phyloP scores from a whole-genome alignment of 2,797 vertebrate species.

The Aldrovandia affinis region DNA sequence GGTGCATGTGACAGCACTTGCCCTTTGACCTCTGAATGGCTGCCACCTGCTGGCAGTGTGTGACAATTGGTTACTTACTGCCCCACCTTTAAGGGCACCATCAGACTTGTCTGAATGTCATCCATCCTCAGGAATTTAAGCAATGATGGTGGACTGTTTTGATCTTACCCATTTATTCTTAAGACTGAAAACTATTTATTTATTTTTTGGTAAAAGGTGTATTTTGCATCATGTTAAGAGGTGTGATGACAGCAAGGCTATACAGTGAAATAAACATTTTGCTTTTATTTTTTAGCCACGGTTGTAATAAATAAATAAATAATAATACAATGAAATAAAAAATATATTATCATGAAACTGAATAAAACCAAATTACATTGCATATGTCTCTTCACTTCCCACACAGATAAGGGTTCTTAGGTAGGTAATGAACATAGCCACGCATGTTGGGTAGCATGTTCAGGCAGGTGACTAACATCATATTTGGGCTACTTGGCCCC shows the following conservation, averaged over 20 bases:
- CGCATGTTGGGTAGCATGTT: not conserved
- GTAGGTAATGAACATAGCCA: not conserved
- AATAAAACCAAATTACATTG: not conserved
- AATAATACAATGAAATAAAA: not conserved
- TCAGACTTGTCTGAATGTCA: not conserved
- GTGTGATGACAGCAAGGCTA: not conserved
- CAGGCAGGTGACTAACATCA: not conserved
- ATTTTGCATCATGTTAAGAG: not conserved
- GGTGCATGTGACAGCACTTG: conserved; percentile 18
- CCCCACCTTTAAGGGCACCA: not conserved
- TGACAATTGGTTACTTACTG: not conserved
- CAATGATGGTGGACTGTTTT: not conserved
- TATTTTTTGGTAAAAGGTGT: not conserved
- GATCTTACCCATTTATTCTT: not conserved
- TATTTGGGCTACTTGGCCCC: not conserved
- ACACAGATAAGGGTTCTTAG: not conserved
- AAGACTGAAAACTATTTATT: not conserved
- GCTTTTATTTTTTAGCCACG: no score
- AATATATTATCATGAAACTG: not conserved
- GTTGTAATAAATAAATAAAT: not conserved
- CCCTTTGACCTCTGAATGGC: conserved; percentile 26
- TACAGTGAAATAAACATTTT: no score
- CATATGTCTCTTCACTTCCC: not conserved
- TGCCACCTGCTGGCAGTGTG: conserved; percentile 19
- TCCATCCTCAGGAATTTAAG: not conserved